Evolutionary conservation across 2,888 invertebrate species (phyloP).

Genomic region (Lutraria lutraria): DNA sequence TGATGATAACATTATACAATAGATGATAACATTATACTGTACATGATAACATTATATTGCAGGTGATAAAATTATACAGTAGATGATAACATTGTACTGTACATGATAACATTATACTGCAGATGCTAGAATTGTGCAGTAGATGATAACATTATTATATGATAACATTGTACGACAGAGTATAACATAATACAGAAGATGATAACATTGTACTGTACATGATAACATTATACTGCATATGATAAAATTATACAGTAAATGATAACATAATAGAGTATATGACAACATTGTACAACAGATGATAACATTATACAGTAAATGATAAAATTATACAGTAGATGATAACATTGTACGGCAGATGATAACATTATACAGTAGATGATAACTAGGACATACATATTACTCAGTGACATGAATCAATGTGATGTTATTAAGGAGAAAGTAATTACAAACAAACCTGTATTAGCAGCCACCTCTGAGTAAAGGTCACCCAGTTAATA

Average conservation of each 20-base stretch:
- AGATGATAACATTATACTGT: background rate
- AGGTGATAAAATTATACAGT: slow-evolving; percentile 29
- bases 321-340: background rate
- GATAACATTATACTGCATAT: slow-evolving; percentile 26
- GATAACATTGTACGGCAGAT: too few relatives aligned
- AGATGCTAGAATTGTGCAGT: too few relatives aligned
- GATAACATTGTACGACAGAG: background rate
- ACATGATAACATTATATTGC: too few relatives aligned
- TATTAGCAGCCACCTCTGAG: too few relatives aligned
- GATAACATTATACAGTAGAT: background rate
- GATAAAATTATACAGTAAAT: slow-evolving; percentile 22
- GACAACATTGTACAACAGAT: slow-evolving; percentile 30
- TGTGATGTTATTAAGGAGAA: too few relatives aligned
- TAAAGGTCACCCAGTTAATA: too few relatives aligned
- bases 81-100: too few relatives aligned
- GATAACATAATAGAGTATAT: slow-evolving; percentile 22
- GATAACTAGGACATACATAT: too few relatives aligned
- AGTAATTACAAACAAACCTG: too few relatives aligned
- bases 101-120: slow-evolving; percentile 26
- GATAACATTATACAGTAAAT: slow-evolving; percentile 25
- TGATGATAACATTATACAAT: slow-evolving; percentile 44
- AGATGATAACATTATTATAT: slow-evolving; percentile 43
- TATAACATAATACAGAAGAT: too few relatives aligned
- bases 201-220: slow-evolving; percentile 24
- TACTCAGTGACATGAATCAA: too few relatives aligned